A percentile compares a stretch with the other conserved stretches of the same genome.
Evolutionary conservation across 2,113 vertebrate genomes (phyloP).

Genomic region (Orthonyx spaldingii): DNA sequence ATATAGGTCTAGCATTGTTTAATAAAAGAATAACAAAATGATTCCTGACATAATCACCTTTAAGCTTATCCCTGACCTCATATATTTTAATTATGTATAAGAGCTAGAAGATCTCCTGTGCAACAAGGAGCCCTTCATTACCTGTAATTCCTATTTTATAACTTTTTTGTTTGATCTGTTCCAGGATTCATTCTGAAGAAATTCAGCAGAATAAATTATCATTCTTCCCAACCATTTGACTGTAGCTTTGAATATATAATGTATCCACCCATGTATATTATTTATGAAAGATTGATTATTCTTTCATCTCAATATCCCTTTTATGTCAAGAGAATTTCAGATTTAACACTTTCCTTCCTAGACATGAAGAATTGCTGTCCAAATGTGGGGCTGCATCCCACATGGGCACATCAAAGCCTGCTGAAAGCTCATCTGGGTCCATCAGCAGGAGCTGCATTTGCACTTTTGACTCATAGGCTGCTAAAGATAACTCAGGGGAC

Average conservation of each 20-base stretch:
- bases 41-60: constrained; percentile 46
- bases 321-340: constrained; percentile 44
- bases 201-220: constrained; percentile 76
- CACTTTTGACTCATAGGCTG: neutral
- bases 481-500: neutral
- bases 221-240: constrained; percentile 67
- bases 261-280: constrained; percentile 67
- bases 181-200: constrained; percentile 71
- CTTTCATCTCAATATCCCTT: constrained; percentile 69
- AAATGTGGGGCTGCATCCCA: neutral
- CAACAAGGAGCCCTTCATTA: constrained; percentile 69
- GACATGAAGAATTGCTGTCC: neutral
- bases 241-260: constrained; percentile 69
- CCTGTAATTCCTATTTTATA: constrained; percentile 77
- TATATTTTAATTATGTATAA: constrained; percentile 58
- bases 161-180: constrained; percentile 80
- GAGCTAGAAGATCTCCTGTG: constrained; percentile 34
- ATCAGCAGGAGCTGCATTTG: neutral
- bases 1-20: constrained; percentile 5
- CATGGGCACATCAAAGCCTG: neutral
- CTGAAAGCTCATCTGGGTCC: neutral
- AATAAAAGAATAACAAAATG: constrained; percentile 26
- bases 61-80: constrained; percentile 54
- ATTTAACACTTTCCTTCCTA: constrained; percentile 46
- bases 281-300: constrained; percentile 77